These are phyloP conservation scores for Campylomormyrus numenius DNA, from an alignment of 2,113 vertebrate genomes.

Conservation along the genomic window DNA sequence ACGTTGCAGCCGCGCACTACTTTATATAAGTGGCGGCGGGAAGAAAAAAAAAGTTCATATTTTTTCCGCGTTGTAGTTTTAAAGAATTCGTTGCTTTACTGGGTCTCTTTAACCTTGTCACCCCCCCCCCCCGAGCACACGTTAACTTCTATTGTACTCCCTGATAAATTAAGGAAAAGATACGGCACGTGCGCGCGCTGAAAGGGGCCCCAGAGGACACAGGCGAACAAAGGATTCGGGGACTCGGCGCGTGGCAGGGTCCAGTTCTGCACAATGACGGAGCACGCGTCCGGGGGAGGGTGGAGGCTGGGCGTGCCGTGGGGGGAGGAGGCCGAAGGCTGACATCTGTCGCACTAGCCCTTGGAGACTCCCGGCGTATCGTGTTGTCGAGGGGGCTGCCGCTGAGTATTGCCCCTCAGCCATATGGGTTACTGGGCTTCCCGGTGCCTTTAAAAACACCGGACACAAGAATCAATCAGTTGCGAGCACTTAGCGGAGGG, in stretches of 20 bases:
- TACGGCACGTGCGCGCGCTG: conserved; percentile 38
- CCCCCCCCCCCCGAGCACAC: background rate
- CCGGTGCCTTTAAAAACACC: conserved; percentile 35
- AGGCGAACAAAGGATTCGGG: conserved; percentile 30
- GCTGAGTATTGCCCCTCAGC: conserved; percentile 30
- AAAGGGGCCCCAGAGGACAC: conserved; percentile 32
- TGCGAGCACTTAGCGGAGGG: background rate
- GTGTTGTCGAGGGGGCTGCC: conserved; percentile 37
- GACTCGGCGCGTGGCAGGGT: conserved; percentile 35
- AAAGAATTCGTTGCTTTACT: conserved; percentile 15
- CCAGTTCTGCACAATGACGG: conserved; percentile 38
- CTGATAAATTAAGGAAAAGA: conserved; percentile 38
- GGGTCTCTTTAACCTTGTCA: background rate
- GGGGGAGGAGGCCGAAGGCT: conserved; percentile 19
- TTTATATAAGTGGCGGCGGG: background rate
- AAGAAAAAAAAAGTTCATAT: background rate
- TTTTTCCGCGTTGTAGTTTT: background rate
- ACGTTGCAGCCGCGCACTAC: background rate
- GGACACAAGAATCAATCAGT: conserved; percentile 14
- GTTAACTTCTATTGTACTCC: conserved; percentile 19
- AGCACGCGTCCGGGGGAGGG: conserved; percentile 33
- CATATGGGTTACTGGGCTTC: conserved; percentile 44
- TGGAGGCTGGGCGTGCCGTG: conserved; percentile 10
- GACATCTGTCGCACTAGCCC: conserved; percentile 45
- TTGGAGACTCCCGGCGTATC: conserved; percentile 37